A percentile compares a stretch with the other conserved stretches of the same genome.
Evolutionary conservation across 30 jellyfish, hydroid and myxozoan species (phyloP).

Genomic region (Clytia hemisphaerica): DNA sequence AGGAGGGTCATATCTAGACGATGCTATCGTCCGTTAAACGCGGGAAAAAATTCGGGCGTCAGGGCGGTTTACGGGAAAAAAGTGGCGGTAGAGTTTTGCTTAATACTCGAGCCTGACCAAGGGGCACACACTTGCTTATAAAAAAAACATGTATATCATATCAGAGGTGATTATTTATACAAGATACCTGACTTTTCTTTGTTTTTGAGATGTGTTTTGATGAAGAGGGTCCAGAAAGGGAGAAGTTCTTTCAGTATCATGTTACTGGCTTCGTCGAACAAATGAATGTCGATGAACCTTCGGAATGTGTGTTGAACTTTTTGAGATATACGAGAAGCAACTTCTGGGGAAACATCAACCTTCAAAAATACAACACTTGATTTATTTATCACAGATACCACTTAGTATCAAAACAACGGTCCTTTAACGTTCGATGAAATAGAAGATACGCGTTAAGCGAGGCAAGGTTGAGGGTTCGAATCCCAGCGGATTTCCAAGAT

Average conservation of each 20-base stretch:
- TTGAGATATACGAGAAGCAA: conserved; percentile 51
- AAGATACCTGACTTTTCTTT: neutral
- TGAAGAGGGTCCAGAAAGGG: conserved; percentile 53
- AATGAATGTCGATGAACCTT: conserved; percentile 49
- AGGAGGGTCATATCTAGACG: too few relatives aligned
- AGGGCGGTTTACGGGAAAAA: too few relatives aligned
- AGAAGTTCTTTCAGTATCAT: conserved; percentile 56
- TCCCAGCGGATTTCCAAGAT: too few relatives aligned
- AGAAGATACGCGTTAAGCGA: too few relatives aligned
- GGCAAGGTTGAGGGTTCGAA: too few relatives aligned
- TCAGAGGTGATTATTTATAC: neutral
- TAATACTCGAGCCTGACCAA: conserved; percentile 46
- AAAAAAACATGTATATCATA: neutral
- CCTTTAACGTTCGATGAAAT: too few relatives aligned
- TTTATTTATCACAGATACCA: too few relatives aligned
- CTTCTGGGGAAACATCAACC: conserved; percentile 74
- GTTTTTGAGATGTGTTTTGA: neutral
- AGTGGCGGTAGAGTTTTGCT: too few relatives aligned
- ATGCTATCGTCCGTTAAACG: too few relatives aligned
- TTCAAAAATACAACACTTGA: too few relatives aligned
- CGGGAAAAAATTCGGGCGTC: too few relatives aligned
- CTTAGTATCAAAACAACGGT: too few relatives aligned
- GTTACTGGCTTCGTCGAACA: conserved; percentile 73
- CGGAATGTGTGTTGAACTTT: conserved; percentile 50
- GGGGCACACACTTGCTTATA: conserved; percentile 62